phyloP scores from a whole-genome alignment of 2,113 vertebrate genomes.

The Castor canadensis region DNA sequence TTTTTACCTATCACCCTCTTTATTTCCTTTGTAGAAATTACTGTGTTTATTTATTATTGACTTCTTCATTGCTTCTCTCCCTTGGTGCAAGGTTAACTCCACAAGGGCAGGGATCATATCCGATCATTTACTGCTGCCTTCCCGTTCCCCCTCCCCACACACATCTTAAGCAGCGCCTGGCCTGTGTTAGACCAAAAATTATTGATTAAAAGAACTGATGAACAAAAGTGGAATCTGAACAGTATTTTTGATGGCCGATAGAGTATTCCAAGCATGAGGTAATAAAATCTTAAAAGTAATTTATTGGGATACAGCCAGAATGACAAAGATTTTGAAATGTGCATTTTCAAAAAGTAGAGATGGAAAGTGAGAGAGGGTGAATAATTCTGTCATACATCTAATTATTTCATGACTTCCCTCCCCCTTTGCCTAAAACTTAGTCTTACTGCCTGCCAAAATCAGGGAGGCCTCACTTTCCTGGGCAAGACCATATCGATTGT shows the following conservation, averaged over 20 bases:
- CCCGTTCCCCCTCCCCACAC: too few species aligned
- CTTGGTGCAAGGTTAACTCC: not conserved
- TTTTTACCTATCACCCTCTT: not conserved
- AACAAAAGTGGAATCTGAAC: not conserved
- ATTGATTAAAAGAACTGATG: not conserved
- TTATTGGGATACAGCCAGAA: constrained; percentile 11
- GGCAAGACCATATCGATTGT: not conserved
- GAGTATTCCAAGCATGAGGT: constrained; percentile 20
- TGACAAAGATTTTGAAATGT: constrained; percentile 23
- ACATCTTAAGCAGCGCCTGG: not conserved
- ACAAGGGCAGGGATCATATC: not conserved
- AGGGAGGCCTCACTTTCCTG: not conserved
- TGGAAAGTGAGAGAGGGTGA: not conserved
- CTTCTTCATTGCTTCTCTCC: not conserved
- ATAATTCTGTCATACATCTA: not conserved
- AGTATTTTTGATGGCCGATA: constrained; percentile 8
- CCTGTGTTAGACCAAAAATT: not conserved
- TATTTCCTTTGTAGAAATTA: not conserved
- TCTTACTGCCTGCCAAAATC: not conserved
- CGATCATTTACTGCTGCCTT: not conserved
- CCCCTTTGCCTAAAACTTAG: not conserved
- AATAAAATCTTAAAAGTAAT: constrained; percentile 42
- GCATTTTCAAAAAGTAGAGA: not conserved
- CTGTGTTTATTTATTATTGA: not conserved
- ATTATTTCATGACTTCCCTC: not conserved